Evolutionary conservation across 2,888 invertebrate genomes (phyloP).

Genomic region (Fragum fragum): DNA sequence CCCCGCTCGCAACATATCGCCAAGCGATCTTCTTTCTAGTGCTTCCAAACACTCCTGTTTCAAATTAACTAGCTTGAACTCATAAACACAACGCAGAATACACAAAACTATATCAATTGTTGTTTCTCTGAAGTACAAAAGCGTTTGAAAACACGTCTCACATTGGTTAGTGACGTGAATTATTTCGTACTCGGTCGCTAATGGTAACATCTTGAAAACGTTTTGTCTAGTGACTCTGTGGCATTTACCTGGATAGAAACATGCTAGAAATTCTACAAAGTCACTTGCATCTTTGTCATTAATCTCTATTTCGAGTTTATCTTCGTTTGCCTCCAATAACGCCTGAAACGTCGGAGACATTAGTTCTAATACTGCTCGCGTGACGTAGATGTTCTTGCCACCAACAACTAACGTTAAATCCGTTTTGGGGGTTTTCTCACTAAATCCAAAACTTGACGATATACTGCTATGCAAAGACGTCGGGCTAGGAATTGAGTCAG

Average conservation of each 20-base stretch:
- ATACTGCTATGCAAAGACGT: not conserved
- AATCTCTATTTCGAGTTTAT: not conserved
- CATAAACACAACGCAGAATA: not conserved
- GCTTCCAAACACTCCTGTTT: not conserved
- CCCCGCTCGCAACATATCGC: not conserved
- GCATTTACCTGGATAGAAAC: conserved; percentile 4
- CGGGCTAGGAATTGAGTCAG: not conserved
- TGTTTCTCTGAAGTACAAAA: not conserved
- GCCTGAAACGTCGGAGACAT: not conserved
- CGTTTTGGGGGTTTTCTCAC: not conserved
- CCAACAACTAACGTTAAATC: not conserved
- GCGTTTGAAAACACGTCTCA: not conserved
- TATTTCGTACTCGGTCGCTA: conserved; percentile 1
- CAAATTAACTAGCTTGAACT: not conserved
- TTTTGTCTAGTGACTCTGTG: not conserved
- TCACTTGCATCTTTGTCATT: not conserved
- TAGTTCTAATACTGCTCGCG: conserved; percentile 8
- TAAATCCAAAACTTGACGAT: not conserved
- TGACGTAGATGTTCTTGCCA: not conserved
- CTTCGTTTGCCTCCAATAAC: conserved; percentile 13
- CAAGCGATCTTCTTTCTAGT: not conserved
- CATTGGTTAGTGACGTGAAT: not conserved
- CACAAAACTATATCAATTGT: not conserved
- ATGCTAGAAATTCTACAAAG: not conserved
- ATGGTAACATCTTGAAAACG: not conserved